Base-by-base conservation (phyloP, 2,888 invertebrate genomes). In the Balanococcus diminutus region DNA sequence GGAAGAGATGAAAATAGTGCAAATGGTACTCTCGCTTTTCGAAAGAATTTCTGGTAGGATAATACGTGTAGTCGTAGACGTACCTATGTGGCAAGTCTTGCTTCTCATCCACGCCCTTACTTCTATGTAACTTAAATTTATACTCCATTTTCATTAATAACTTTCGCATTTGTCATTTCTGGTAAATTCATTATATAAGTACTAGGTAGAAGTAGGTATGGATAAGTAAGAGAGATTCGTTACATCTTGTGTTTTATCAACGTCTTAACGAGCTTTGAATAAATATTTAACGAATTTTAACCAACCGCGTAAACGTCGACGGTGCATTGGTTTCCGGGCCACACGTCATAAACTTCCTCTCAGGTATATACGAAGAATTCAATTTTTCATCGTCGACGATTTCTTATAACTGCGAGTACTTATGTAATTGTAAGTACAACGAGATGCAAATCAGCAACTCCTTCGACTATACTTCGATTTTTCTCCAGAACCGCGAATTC, bases 261-360 rank as follows among this genome's bases (percentile, higher is more conserved):
- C 28, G 67, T 67, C 67, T 14, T 16, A 56, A 22, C 67, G 67
- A 67, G 67, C 67, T 25, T 67, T 67, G 28, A 67, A 28, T 67
- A 67, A 67, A 67, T 67, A 67, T 67, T 67, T 67, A 67, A 67
- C 28, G 67, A 67, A 67, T 67, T 67, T 67, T 67, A 56, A 67
- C 67, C 67, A 67, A 31, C 67, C 28, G n/a, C n/a, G 67, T 67
- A 67, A 67, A 67, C 67, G 67, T 67, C 28, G 28, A 51, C 14
- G 14, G 25, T 28, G 67, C 67, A 16, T 28, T 67, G 67, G 67
- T 67, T 67, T 67, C 28, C 67, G 22, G 46, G 36, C 4, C 22
- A 4, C 22, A 56, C 19, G n/a, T 46, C 8, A 3, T 67, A 67
- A 1, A 67, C 46, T 46, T 46, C 46, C 36, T 36, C 22, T 25